These are phyloP conservation scores for Napeogenes sylphis DNA, from an alignment of 2,888 invertebrate genomes.

Conservation along the genomic window DNA sequence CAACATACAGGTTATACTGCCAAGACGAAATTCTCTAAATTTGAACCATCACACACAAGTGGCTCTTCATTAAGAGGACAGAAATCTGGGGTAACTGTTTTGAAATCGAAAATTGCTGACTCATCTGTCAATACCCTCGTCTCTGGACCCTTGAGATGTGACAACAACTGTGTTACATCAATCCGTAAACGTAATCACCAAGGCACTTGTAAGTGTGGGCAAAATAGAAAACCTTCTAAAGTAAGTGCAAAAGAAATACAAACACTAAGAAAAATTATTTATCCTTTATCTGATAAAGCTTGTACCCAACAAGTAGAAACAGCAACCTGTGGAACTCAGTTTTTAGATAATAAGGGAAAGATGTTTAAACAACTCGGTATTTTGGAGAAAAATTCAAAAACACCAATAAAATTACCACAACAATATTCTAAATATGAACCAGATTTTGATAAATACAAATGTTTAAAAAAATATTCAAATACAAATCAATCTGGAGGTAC, in stretches of 20 bases:
- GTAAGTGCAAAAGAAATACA: conserved; percentile 42
- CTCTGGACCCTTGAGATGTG: conserved; percentile 45
- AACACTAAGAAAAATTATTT: conserved; percentile 34
- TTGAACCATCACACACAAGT: conserved; percentile 34
- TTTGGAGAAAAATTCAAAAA: conserved; percentile 14
- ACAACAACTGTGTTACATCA: conserved; percentile 49
- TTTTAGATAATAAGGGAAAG: conserved; percentile 24
- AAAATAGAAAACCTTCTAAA: conserved; percentile 30
- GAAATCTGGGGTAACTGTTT: conserved; percentile 39
- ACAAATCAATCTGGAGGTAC: conserved; percentile 5
- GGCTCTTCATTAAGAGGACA: conserved; percentile 32
- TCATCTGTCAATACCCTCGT: conserved; percentile 45
- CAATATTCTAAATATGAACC: not conserved
- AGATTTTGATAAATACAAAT: not conserved
- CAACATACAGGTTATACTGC: conserved; percentile 39
- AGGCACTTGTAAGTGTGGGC: conserved; percentile 40
- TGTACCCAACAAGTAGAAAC: conserved; percentile 34
- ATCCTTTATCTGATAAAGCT: conserved; percentile 45
- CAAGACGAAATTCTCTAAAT: conserved; percentile 44
- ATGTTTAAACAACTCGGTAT: conserved; percentile 15
- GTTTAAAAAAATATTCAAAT: conserved; percentile 3
- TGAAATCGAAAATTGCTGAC: conserved; percentile 40
- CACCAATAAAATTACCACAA: conserved; percentile 14
- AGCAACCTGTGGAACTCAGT: conserved; percentile 30
- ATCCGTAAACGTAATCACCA: conserved; percentile 43